Conservation (phyloP, 2,888 invertebrate genomes). For the Crocallis elinguaria region DNA sequence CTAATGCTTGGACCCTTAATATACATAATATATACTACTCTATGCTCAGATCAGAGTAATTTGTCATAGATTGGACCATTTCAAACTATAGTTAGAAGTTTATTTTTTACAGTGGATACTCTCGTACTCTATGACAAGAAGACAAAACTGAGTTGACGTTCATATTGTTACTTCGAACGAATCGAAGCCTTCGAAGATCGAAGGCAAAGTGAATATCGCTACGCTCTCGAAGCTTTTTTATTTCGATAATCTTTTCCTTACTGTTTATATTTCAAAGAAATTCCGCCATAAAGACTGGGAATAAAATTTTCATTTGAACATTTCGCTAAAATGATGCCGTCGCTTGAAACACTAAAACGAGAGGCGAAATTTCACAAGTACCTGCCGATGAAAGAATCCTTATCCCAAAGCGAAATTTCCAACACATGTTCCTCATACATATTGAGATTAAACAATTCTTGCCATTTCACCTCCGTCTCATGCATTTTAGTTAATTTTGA, state of each 20-base stretch:
- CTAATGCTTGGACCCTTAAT: too few species aligned
- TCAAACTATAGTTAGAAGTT: too few species aligned
- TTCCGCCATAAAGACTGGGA: background rate
- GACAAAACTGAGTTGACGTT: too few species aligned
- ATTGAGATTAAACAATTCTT: conserved; percentile 97
- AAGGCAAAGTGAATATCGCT: background rate
- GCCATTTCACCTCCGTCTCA: conserved; percentile 88
- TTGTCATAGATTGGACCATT: too few species aligned
- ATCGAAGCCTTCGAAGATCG: background rate
- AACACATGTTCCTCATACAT: conserved; percentile 95
- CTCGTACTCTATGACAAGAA: too few species aligned
- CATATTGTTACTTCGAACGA: too few species aligned
- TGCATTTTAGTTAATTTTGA: conserved; percentile 91
- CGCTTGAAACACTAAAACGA: background rate
- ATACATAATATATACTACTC: too few species aligned
- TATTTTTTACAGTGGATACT: too few species aligned
- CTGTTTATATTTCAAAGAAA: background rate
- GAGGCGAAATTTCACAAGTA: conserved; percentile 53
- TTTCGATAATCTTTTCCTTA: background rate
- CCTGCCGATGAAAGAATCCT: conserved; percentile 85
- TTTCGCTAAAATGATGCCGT: background rate
- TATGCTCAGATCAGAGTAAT: too few species aligned
- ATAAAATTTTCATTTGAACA: conserved; percentile 1
- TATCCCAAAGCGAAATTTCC: conserved; percentile 94
- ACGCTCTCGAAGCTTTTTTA: too few species aligned